phyloP scores from a whole-genome alignment of 1,140 invertebrate species.

The Chrysomallon squamiferum region DNA sequence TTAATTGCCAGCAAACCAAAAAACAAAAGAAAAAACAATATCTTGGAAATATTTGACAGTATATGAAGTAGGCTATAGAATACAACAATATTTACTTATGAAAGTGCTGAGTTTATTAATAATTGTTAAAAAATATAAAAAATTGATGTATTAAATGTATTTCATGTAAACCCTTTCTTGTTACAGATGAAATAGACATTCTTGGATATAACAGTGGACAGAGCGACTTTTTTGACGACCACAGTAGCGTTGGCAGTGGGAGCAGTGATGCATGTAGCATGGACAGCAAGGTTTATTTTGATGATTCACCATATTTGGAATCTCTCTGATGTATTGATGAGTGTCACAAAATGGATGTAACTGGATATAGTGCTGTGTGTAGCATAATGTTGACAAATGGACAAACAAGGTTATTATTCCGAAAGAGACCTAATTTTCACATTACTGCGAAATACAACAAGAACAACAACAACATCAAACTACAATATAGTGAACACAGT shows the following conservation, averaged over 20 bases:
- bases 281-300: constrained; percentile 25
- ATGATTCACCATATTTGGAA: constrained; percentile 27
- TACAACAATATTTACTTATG: too few relatives aligned
- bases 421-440: constrained; percentile 1
- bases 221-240: constrained; percentile 79
- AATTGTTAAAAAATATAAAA: too few relatives aligned
- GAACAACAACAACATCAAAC: background rate
- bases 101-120: too few relatives aligned
- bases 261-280: constrained; percentile 36
- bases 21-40: too few relatives aligned
- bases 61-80: too few relatives aligned
- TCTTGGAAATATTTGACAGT: too few relatives aligned
- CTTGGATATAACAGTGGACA: constrained; percentile 85
- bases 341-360: background rate
- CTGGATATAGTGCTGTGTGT: constrained; percentile 6
- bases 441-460: background rate
- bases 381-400: constrained; percentile 2
- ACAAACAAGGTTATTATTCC: constrained; percentile 3
- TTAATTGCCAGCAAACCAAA: too few relatives aligned
- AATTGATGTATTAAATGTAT: too few relatives aligned
- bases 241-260: constrained; percentile 39
- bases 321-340: constrained; percentile 26
- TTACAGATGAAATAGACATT: constrained; percentile 87
- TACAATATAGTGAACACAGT: constrained; percentile 1
- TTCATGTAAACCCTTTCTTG: too few relatives aligned